These are phyloP conservation scores for Rhyacichthys aspro DNA, from an alignment of 2,797 vertebrate species.

Conservation along the genomic window DNA sequence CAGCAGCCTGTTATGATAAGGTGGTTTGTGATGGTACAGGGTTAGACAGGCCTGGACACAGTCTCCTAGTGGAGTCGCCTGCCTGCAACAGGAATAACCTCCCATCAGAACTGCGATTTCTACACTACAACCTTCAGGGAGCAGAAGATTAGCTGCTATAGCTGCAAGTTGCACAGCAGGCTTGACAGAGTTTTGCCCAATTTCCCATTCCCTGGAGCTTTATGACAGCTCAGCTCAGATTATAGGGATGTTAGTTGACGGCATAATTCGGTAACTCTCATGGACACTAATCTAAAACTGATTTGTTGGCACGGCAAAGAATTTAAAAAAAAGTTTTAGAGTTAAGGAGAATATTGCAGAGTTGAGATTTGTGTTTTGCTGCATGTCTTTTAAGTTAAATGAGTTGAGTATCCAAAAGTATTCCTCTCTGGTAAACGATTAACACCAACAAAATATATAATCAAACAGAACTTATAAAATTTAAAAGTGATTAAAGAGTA, in stretches of 20 bases:
- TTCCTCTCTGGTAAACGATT: no score
- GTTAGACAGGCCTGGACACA: slow-evolving; percentile 56
- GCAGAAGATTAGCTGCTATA: slow-evolving; percentile 44
- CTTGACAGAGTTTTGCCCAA: slow-evolving; percentile 33
- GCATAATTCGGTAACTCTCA: slow-evolving; percentile 30
- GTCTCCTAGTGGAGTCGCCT: slow-evolving; percentile 17
- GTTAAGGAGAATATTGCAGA: neutral
- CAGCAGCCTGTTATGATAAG: slow-evolving; percentile 47
- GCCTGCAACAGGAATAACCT: slow-evolving; percentile 46
- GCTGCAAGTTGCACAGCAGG: slow-evolving; percentile 10
- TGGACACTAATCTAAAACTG: slow-evolving; percentile 30
- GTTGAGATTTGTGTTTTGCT: neutral
- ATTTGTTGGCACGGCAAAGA: slow-evolving; percentile 2
- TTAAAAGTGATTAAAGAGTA: no score
- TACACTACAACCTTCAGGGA: slow-evolving; percentile 10
- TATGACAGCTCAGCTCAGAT: slow-evolving; percentile 45
- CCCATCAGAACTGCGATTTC: slow-evolving; percentile 21
- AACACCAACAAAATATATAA: no score
- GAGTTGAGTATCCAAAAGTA: no score
- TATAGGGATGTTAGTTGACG: slow-evolving; percentile 29
- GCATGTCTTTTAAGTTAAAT: no score
- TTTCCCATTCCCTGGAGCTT: slow-evolving; percentile 23
- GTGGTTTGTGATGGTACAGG: slow-evolving; percentile 30
- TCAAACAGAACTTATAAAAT: no score
- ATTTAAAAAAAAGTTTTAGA: slow-evolving; percentile 4